Base-by-base conservation (phyloP, 2,888 invertebrate species). In the Coelopa pilipes region DNA sequence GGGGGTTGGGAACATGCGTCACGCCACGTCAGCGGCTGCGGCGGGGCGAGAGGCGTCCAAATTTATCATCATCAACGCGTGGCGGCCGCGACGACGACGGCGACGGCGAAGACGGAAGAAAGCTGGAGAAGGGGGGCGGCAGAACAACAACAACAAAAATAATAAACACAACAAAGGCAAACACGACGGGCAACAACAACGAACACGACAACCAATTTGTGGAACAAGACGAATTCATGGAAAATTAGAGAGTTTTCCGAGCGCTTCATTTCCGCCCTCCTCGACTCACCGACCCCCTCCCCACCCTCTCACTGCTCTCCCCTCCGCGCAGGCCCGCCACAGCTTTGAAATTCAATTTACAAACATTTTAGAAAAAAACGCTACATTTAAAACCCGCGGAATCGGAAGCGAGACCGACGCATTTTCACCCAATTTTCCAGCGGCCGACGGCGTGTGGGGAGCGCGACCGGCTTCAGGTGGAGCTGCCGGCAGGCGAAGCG, bases 381-480 rank as follows among this genome's bases (percentile, higher is more conserved):
- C 34, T 34, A 2, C 34, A 34, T 34, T 34, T 34, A 34, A 34
- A 34, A 34, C 34, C 7, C 34, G 4, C 4, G 34, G 34, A 7
- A 34, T 34, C 34, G 34, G 34, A 34, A 34, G 34, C 34, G 34
- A 34, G 34, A 4, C 34, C 34, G 7, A 34, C 34, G 34, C 34
- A 21, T 59, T 21, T 24, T 59, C 21, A 65, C 45, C 65, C 45
- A 46, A 65, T 46, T 65, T 65, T 65, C 12, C 65, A 19, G 47
- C 46, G 46, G 65, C 46, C 65, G 65, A 65, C 46, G 34, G 34
- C 2, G 34, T 34, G 34, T 4, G 34, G 34, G 34, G 34, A 7
- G 34, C 34, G 34, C 2, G 34, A 7, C 34, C 34, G 4, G 4
- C 2, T 7, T 34, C 34, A 34, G 34, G 34, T 34, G 34, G 2